Base-by-base conservation (phyloP, 2,797 vertebrate species). In the Scomberomorus guttatus region DNA sequence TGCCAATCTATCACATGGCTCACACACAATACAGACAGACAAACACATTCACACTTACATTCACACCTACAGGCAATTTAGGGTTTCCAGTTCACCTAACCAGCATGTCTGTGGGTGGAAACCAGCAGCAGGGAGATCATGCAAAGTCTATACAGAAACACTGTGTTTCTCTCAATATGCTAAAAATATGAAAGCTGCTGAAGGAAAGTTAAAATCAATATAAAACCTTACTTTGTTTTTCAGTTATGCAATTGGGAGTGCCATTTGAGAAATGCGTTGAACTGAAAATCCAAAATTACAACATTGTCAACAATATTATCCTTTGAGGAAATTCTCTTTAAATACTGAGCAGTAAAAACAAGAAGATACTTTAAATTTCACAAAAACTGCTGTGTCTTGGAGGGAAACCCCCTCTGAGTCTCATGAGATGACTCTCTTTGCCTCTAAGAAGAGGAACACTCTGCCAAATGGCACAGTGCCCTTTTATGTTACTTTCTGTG, bases 381-480 rank as follows among this genome's bases (percentile, higher is more conserved):
- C 50, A 72, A 32, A 79, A 76, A 60, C 6, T 1, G 44, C 54
- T 1, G 70, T 46, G 70, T 82, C 72, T 79, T 78, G 39, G 60
- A 72, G 74, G 86, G 86, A 88, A 82, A 61, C 78, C 75, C 80
- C 66, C 29, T 48, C 32, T 0, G 24, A 59, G 76, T 86, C 86
- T 84, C 83, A 57, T 24, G 90, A 87, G 89, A 88, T 75, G 84
- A 82, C 63, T 72, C 75, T 65, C 44, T 72, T 82, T 22, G 39
- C 76, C 80, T 87, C 75, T 48, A 63, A 85, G 89, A 82, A 62
- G 82, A 81, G 77, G 60, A 81, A 48, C 79, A 55, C 81, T 55
- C 78, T 82, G 88, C 89, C 90, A 92, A 92, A 91, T 92, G 92
- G 91, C 91, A 87, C 68, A 8, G 34, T 82, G 87, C 88, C 89